Conservation (phyloP, 2,113 vertebrate genomes). For the Microtus ochrogaster region DNA sequence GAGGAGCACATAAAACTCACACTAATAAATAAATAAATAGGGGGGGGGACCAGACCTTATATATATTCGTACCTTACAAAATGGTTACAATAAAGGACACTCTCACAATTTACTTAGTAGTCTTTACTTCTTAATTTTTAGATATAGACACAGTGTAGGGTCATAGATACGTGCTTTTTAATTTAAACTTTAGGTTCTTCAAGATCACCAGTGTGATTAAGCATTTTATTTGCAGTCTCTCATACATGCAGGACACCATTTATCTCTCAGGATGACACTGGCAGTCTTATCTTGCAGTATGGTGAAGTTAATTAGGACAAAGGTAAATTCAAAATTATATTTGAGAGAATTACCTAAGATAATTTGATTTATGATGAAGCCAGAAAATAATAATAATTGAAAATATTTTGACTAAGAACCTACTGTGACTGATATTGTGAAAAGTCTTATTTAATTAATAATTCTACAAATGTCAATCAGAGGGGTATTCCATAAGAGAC, state of each 20-base stretch:
- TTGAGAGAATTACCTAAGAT: not conserved
- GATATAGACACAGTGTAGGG: not conserved
- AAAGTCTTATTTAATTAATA: slow-evolving; percentile 11
- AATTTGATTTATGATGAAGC: not conserved
- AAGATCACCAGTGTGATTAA: not conserved
- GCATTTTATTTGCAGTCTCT: not conserved
- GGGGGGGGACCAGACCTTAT: no score
- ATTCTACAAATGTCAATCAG: not conserved
- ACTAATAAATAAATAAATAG: not conserved
- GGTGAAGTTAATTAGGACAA: not conserved
- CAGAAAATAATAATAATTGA: not conserved
- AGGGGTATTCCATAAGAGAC: not conserved
- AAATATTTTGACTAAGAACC: not conserved
- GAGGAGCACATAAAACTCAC: slow-evolving; percentile 15
- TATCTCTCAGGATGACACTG: not conserved
- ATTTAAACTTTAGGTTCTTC: slow-evolving; percentile 2
- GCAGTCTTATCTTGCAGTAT: not conserved
- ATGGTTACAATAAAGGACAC: not conserved
- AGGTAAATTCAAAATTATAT: not conserved
- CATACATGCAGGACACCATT: not conserved
- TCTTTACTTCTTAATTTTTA: not conserved
- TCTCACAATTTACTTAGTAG: not conserved
- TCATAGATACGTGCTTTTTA: not conserved
- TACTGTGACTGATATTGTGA: not conserved
- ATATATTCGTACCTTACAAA: no score